Evolutionary conservation across 2,113 vertebrate species (phyloP), one percentile per base, ranked within the genome.

Genomic region (Barnardius zonarius): DNA sequence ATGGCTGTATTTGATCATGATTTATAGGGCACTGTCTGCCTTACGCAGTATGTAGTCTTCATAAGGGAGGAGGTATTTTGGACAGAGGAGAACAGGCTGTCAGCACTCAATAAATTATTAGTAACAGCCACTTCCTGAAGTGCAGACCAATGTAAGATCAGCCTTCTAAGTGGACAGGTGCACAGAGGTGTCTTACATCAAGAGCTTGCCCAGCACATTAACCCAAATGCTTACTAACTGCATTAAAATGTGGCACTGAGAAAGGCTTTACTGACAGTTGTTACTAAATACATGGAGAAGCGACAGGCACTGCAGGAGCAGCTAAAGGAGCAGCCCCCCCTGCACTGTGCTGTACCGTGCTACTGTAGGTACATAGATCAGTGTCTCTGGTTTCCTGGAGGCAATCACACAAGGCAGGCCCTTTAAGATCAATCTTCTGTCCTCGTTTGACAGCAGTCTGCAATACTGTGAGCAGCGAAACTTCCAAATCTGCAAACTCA

Each of bases 71-170:
- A 96, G 94, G 78, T 77, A 92, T 92, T 83, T 77, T 76, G 94
- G 91, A 77, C 81, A 70, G 81, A 44, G 87, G 88, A 93, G 88
- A 84, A 39, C 41, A 77, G 52, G 54, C 92, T 97, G 96, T 96
- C 95, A 96, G 63, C 92, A 95, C 91, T 69, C 96, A 92, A 87
- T 95, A 95, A 96, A 96, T 97, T 83, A 94, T 46, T 93, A 62
- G 70, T 2, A 91, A 67, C 88, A 94, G 86, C 39, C 81, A 79
- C 67, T 97, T 96, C 93, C 96, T 96, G 81, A 79, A 73, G 54
- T 30, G 73, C 76, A 95, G 78, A 49, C 49, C 12, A 0, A 92
- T 24, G 43, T 8, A 82, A 91, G 69, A 92, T 84, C 66, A 62
- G 41, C 54, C 86, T 87, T 89, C 81, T 93, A 49, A 84, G 46